phyloP scores from a whole-genome alignment of 2,888 invertebrate species.

The Hylaea fasciaria region DNA sequence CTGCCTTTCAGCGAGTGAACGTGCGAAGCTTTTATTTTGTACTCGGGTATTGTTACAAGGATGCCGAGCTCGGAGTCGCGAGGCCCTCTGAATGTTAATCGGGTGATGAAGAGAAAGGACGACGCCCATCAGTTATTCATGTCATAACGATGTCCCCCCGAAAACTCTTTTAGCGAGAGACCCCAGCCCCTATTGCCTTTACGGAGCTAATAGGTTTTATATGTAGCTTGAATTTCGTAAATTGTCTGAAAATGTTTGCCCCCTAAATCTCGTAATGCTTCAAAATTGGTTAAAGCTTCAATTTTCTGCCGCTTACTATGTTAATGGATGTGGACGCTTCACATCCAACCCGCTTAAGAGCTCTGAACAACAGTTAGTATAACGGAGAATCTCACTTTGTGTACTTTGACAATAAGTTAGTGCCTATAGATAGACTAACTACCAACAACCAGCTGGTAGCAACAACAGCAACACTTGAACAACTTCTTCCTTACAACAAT shows the following conservation, averaged over 20 bases:
- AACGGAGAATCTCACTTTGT: slow-evolving; percentile 54
- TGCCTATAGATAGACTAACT: slow-evolving; percentile 26
- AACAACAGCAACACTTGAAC: slow-evolving; percentile 16
- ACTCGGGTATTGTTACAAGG: slow-evolving; percentile 76
- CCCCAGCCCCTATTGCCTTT: slow-evolving; percentile 38
- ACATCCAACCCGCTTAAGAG: slow-evolving; percentile 46
- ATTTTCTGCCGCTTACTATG: slow-evolving; percentile 19
- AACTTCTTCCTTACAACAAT: slow-evolving; percentile 14
- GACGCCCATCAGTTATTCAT: slow-evolving; percentile 77
- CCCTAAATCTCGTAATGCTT: neutral
- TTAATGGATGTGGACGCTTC: slow-evolving; percentile 35
- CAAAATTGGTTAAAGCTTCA: slow-evolving; percentile 5
- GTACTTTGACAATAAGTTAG: slow-evolving; percentile 51
- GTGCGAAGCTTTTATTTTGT: slow-evolving; percentile 81
- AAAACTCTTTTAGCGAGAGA: slow-evolving; percentile 63
- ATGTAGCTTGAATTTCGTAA: slow-evolving; percentile 22
- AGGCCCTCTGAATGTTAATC: slow-evolving; percentile 79
- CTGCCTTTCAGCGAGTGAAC: slow-evolving; percentile 74
- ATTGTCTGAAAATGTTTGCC: slow-evolving; percentile 14
- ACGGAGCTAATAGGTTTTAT: slow-evolving; percentile 41
- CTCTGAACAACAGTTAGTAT: slow-evolving; percentile 48
- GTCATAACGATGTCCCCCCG: slow-evolving; percentile 68
- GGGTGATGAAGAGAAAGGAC: slow-evolving; percentile 68
- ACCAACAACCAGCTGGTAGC: slow-evolving; percentile 5
- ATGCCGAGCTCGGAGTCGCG: slow-evolving; percentile 67